phyloP scores from a whole-genome alignment of 1,140 invertebrate species.

The Anoplolepis gracilipes region DNA sequence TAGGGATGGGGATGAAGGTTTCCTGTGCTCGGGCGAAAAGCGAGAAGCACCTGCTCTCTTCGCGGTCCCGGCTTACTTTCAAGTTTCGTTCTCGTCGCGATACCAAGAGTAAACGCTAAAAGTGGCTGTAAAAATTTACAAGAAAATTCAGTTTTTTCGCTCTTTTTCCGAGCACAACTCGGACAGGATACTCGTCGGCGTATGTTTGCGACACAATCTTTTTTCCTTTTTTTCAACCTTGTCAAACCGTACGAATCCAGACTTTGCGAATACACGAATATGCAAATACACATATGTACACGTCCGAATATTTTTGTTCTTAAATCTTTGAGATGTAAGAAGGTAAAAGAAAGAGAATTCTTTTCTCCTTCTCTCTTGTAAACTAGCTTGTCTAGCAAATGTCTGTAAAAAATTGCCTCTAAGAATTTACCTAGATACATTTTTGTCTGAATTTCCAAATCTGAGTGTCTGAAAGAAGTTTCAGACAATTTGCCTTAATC shows the following conservation, averaged over 20 bases:
- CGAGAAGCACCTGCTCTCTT: conserved; percentile 33
- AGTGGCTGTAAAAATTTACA: conserved; percentile 50
- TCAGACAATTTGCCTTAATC: too few relatives aligned
- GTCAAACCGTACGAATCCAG: conserved; percentile 30
- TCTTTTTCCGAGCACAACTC: not conserved
- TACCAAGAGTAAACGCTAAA: conserved; percentile 54
- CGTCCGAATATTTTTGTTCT: not conserved
- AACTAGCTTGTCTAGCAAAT: conserved; percentile 12
- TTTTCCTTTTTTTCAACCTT: not conserved
- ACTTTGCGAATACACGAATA: conserved; percentile 1
- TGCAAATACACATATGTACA: not conserved
- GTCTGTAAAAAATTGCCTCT: too few relatives aligned
- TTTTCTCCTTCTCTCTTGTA: not conserved
- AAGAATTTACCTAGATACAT: too few relatives aligned
- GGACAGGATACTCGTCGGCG: not conserved
- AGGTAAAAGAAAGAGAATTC: not conserved
- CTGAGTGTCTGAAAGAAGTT: too few relatives aligned
- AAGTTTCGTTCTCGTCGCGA: conserved; percentile 39
- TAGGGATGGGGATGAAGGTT: conserved; percentile 1
- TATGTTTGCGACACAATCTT: conserved; percentile 6
- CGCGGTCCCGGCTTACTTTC: conserved; percentile 32
- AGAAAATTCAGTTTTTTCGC: conserved; percentile 42
- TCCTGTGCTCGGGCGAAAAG: conserved; percentile 17
- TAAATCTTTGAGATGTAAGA: not conserved
- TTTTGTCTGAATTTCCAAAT: too few relatives aligned